Base-by-base conservation (phyloP, 1,140 invertebrate genomes). In the Ladona fulva region DNA sequence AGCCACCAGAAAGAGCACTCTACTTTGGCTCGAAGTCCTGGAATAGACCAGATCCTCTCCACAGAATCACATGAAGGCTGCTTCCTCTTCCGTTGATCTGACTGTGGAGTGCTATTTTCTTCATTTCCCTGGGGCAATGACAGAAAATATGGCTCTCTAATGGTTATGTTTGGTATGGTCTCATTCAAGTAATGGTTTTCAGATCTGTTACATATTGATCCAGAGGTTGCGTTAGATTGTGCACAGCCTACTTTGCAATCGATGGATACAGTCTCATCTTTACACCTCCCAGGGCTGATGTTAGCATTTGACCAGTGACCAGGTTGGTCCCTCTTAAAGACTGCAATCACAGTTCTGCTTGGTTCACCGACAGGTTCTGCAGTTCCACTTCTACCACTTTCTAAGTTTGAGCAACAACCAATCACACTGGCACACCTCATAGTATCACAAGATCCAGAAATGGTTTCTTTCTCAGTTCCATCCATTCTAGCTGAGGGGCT, bases 321-420 rank as follows among this genome's bases (percentile, higher is more conserved):
- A 19, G 52, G n/a, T 22, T 66, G 52, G n/a, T 16, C 16, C 52
- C 14, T 19, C n/a, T 66, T 66, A 22, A 16, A 16, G 16, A 22
- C 52, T 6, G 52, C 16, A 16, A 66, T 66, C 52, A 66, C 52
- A 66, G 52, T 66, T 24, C 24, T 37, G 24, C 74, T 75, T 24
- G 66, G 66, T 22, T 75, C 24, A 24, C 14, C 24, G 16, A 25
- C n/a, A 22, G 24, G 24, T 24, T 25, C 29, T 24, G 78, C 66
- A 7, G 80, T 77, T 14, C 80, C 24, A 29, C 80, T 76, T 78
- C 8, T 8, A 66, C 52, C n/a, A 22, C 14, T 6, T 66, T 66
- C 52, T 22, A 22, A 66, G 14, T 66, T 66, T 66, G 52, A 66
- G 52, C 52, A 16, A 37, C 29, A 37, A 8, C 29, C 8, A 8